Evolutionary conservation across 1,140 invertebrate genomes (phyloP).

Genomic region (Maconellicoccus hirsutus): DNA sequence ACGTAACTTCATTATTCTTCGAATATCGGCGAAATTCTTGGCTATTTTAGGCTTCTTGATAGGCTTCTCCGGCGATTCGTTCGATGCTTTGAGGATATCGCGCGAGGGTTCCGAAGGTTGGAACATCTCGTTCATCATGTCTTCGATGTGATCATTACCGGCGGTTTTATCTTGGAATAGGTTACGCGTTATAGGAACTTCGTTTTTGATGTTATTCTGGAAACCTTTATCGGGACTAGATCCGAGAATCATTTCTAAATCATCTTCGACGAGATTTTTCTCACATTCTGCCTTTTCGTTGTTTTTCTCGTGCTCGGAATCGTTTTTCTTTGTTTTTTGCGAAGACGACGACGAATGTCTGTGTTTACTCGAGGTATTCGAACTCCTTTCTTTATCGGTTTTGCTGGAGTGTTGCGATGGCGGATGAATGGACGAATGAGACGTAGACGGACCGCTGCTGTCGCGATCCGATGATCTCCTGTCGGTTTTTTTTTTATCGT

Average conservation of each 20-base stretch:
- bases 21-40: conserved; percentile 29
- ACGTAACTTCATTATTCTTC: conserved; percentile 21
- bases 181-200: not conserved
- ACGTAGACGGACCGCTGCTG: conserved; percentile 24
- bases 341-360: not conserved
- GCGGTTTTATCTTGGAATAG: not conserved
- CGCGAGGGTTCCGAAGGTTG: not conserved
- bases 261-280: not conserved
- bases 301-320: not conserved
- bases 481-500: conserved; percentile 10
- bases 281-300: not conserved
- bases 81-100: not conserved
- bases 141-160: not conserved
- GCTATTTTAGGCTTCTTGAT: conserved; percentile 31
- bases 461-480: conserved; percentile 29
- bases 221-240: conserved; percentile 19
- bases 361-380: not conserved
- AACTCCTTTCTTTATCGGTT: conserved; percentile 2
- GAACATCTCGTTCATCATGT: not conserved
- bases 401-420: not conserved
- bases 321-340: conserved; percentile 11
- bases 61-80: not conserved
- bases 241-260: not conserved
- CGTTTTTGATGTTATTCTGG: not conserved
- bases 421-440: not conserved